Evolutionary conservation across 2,113 vertebrate genomes (phyloP).

Genomic region (Coreoperca whiteheadi): DNA sequence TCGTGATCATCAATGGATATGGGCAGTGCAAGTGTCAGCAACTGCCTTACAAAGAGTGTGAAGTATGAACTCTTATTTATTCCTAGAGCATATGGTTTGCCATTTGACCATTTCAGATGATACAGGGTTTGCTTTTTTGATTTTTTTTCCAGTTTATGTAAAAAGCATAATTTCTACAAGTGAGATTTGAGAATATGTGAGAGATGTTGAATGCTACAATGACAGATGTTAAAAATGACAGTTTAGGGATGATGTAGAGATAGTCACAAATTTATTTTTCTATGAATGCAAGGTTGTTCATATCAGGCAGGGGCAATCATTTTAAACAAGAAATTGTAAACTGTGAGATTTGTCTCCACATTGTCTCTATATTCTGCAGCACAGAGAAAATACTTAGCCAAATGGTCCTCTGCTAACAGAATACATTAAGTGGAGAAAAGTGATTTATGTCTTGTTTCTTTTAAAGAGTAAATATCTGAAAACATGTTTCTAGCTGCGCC

Average conservation of each 20-base stretch:
- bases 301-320: constrained; percentile 85
- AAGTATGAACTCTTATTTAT: constrained; percentile 94
- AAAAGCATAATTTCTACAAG: constrained; percentile 80
- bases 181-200: constrained; percentile 77
- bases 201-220: constrained; percentile 68
- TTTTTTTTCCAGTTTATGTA: constrained; percentile 78
- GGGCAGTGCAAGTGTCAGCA: constrained; percentile 99
- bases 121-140: constrained; percentile 86
- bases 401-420: constrained; percentile 72
- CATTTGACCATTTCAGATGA: constrained; percentile 86
- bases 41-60: constrained; percentile 99
- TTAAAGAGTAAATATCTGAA: constrained; percentile 68
- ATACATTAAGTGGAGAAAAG: constrained; percentile 72
- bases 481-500: constrained; percentile 70
- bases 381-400: constrained; percentile 80
- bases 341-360: constrained; percentile 81
- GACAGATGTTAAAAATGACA: constrained; percentile 64
- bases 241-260: constrained; percentile 74
- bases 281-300: constrained; percentile 85
- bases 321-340: constrained; percentile 80
- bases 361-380: constrained; percentile 82
- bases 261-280: constrained; percentile 88
- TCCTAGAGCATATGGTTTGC: constrained; percentile 82
- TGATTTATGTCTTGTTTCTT: constrained; percentile 69
- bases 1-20: constrained; percentile 98